phyloP scores from a whole-genome alignment of 2,888 invertebrate species.

The Ophion costatus region DNA sequence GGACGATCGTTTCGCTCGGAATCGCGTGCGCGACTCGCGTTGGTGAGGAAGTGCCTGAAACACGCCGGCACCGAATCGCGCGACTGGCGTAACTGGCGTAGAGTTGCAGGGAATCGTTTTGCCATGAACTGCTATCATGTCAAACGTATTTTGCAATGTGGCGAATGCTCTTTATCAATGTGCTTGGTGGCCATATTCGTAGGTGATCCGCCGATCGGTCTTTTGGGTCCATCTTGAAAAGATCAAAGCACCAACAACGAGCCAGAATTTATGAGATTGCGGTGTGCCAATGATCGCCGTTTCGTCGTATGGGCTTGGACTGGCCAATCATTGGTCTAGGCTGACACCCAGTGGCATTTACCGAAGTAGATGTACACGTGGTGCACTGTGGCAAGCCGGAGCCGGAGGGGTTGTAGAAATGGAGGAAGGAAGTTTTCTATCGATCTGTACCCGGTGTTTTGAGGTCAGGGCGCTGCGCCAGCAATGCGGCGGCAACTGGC shows the following conservation, averaged over 20 bases:
- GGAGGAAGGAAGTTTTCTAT: constrained; percentile 80
- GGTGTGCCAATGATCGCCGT: not conserved
- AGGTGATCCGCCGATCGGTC: not conserved
- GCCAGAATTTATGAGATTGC: not conserved
- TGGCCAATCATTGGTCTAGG: constrained; percentile 16
- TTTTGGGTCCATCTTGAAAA: not conserved
- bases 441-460: constrained; percentile 79
- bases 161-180: not conserved
- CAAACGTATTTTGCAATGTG: not conserved
- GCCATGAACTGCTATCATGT: constrained; percentile 24
- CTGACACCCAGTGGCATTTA: constrained; percentile 39
- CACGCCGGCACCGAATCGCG: constrained; percentile 4
- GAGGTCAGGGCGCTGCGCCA: constrained; percentile 83
- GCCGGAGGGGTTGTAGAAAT: constrained; percentile 60
- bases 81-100: not conserved
- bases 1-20: constrained; percentile 61
- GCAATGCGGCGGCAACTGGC: constrained; percentile 78
- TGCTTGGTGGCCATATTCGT: not conserved
- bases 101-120: constrained; percentile 24
- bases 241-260: not conserved
- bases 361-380: constrained; percentile 52
- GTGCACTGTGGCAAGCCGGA: constrained; percentile 43
- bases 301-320: not conserved
- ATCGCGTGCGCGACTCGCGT: constrained; percentile 61
- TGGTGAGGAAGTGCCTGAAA: constrained; percentile 19